Conservation (phyloP, 2,113 vertebrate species). For the Etheostoma spectabile region DNA sequence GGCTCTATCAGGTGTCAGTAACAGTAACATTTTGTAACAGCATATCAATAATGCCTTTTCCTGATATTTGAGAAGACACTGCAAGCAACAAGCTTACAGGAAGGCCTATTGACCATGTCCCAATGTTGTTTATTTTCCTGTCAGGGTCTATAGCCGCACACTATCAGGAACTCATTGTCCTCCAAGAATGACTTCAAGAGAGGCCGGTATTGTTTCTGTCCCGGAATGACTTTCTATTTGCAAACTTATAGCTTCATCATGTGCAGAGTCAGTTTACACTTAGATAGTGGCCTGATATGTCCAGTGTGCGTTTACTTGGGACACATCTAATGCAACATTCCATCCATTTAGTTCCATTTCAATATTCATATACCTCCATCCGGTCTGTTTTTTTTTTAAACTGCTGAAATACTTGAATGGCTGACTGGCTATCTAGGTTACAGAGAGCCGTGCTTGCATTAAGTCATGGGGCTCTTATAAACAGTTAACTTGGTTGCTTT, state of each 20-base stretch:
- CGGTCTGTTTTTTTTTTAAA: background rate
- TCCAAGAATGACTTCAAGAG: conserved; percentile 48
- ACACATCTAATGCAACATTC: background rate
- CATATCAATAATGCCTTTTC: conserved; percentile 74
- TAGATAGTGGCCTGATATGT: conserved; percentile 4
- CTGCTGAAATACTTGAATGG: conserved; percentile 8
- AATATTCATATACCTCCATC: background rate
- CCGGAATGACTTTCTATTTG: conserved; percentile 55
- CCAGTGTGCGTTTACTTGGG: background rate
- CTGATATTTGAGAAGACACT: conserved; percentile 79
- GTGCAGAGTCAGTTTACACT: conserved; percentile 44
- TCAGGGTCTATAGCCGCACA: conserved; percentile 72
- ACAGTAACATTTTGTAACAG: conserved; percentile 60
- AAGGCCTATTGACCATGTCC: conserved; percentile 82
- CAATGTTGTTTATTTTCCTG: conserved; percentile 76
- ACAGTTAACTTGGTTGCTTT: conserved; percentile 71
- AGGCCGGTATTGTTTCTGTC: conserved; percentile 72
- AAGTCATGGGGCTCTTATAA: conserved; percentile 74
- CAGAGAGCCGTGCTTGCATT: conserved; percentile 60
- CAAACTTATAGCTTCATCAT: conserved; percentile 28
- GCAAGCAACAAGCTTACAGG: conserved; percentile 81
- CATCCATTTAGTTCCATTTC: background rate
- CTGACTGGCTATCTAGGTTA: conserved; percentile 41
- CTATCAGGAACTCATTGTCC: conserved; percentile 75
- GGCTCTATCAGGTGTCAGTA: conserved; percentile 74